These are phyloP conservation scores for Typhlichthys eigenmanni DNA, from an alignment of 2,797 vertebrate species.

Conservation along the genomic window DNA sequence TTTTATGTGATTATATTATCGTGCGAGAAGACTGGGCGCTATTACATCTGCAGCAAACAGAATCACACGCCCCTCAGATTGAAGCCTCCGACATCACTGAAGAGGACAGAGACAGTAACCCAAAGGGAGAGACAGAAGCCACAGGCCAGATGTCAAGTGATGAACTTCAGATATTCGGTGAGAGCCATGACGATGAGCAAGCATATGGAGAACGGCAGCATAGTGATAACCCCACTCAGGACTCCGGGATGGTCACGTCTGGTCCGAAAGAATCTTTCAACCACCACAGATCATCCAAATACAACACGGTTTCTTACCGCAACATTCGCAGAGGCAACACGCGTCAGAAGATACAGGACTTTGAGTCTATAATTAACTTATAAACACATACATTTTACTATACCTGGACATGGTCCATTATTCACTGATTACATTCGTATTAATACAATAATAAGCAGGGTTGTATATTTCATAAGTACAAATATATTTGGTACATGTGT, in stretches of 20 bases:
- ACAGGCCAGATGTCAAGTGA: conserved; percentile 32
- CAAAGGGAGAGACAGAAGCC: conserved; percentile 24
- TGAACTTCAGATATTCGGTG: conserved; percentile 52
- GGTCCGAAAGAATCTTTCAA: conserved; percentile 75
- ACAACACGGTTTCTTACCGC: conserved; percentile 92
- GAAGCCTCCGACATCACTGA: conserved; percentile 10
- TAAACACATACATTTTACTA: conserved; percentile 19
- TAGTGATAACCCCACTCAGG: conserved; percentile 20
- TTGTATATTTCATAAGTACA: background rate
- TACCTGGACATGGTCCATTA: background rate
- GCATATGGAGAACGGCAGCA: conserved; percentile 42
- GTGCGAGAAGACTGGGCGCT: conserved; percentile 14
- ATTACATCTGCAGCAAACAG: background rate
- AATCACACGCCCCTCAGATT: conserved; percentile 11
- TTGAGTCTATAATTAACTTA: conserved; percentile 83
- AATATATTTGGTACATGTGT: background rate
- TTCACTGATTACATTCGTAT: background rate
- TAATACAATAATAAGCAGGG: background rate
- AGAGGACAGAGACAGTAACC: conserved; percentile 17
- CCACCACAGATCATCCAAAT: conserved; percentile 82
- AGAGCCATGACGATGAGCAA: conserved; percentile 57
- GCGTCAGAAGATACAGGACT: conserved; percentile 89
- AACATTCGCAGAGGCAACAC: conserved; percentile 94
- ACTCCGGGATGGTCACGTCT: conserved; percentile 50
- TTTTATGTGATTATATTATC: conserved; percentile 12